Percentiles rank a stretch among this genome's conserved stretches.
Conservation (phyloP, 1,140 invertebrate species). For the Scaptomyza hsui region DNA sequence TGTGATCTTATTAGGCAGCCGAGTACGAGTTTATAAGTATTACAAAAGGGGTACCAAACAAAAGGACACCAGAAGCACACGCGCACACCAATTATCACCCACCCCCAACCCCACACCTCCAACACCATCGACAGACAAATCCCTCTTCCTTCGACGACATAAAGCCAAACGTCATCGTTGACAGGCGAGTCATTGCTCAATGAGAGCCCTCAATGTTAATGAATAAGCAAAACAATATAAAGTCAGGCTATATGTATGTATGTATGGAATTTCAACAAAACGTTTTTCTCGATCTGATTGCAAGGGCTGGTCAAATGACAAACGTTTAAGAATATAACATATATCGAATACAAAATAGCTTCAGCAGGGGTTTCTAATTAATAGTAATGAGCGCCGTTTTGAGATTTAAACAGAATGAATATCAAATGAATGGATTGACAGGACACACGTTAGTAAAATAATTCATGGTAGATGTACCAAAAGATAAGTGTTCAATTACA, state of each 20-base stretch:
- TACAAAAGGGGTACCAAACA: conserved; percentile 53
- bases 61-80: conserved; percentile 49
- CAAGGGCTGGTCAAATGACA: conserved; percentile 43
- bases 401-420: background rate
- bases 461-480: background rate
- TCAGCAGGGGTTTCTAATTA: conserved; percentile 22
- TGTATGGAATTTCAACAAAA: conserved; percentile 47
- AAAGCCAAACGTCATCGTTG: conserved; percentile 75
- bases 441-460: background rate
- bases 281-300: conserved; percentile 44
- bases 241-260: conserved; percentile 36
- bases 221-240: conserved; percentile 67
- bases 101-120: conserved; percentile 52
- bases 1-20: conserved; percentile 69
- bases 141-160: conserved; percentile 23
- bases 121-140: conserved; percentile 3
- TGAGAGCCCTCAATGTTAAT: conserved; percentile 52
- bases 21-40: background rate
- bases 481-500: too few relatives aligned
- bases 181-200: conserved; percentile 68
- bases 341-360: conserved; percentile 19
- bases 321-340: conserved; percentile 21
- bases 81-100: conserved; percentile 68
- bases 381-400: conserved; percentile 5
- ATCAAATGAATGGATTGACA: background rate